Conservation (phyloP, 1,140 invertebrate genomes). For the Rhizoglyphus robini region DNA sequence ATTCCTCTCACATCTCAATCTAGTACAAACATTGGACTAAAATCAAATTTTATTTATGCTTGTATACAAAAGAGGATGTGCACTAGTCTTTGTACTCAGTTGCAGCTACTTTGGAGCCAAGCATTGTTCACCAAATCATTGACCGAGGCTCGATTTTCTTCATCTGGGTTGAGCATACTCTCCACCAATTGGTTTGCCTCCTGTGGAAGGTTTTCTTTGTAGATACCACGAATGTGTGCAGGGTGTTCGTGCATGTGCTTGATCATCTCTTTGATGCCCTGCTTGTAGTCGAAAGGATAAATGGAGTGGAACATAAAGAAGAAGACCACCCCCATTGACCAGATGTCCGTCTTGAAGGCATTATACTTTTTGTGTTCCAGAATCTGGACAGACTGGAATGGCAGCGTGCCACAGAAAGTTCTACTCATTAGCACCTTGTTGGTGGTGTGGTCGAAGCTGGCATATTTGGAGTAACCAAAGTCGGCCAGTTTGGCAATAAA, state of each 20-base stretch:
- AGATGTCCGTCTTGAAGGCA: too few relatives aligned
- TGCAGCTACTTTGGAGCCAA: too few relatives aligned
- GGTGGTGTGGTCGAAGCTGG: slow-evolving; percentile 13
- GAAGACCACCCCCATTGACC: slow-evolving; percentile 31
- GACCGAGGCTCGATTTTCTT: background rate
- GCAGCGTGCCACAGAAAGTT: too few relatives aligned
- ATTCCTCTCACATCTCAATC: too few relatives aligned
- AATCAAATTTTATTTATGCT: too few relatives aligned
- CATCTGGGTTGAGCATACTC: background rate
- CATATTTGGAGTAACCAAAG: slow-evolving; percentile 22
- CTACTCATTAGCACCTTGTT: background rate
- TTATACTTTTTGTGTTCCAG: slow-evolving; percentile 29
- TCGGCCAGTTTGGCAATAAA: slow-evolving; percentile 23
- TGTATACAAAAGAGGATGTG: too few relatives aligned
- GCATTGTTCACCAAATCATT: too few relatives aligned
- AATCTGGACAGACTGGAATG: slow-evolving; percentile 20
- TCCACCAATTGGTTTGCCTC: background rate
- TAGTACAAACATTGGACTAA: too few relatives aligned
- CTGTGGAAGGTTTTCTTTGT: slow-evolving; percentile 23
- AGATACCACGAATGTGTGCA: slow-evolving; percentile 3
- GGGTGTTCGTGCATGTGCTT: slow-evolving; percentile 28
- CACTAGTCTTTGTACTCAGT: too few relatives aligned
- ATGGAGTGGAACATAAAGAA: slow-evolving; percentile 30
- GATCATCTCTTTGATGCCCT: slow-evolving; percentile 36
- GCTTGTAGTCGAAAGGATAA: slow-evolving; percentile 37